Evolutionary conservation across 2,888 invertebrate genomes (phyloP).

Genomic region (Rhamphomyia laevipes): DNA sequence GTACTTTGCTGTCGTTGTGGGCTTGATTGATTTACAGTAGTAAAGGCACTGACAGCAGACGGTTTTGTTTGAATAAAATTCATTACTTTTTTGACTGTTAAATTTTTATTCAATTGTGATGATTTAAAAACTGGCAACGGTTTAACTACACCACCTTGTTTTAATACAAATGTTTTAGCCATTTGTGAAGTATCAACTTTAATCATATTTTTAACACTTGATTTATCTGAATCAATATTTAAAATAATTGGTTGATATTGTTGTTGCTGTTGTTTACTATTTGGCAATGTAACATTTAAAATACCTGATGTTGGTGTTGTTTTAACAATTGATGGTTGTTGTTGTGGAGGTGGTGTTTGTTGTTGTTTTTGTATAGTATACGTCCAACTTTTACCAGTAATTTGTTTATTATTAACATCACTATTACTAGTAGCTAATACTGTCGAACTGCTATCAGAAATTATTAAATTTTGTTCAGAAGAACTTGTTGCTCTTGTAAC

Average conservation of each 20-base stretch:
- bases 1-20: background rate
- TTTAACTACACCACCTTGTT: constrained; percentile 21
- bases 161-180: constrained; percentile 22
- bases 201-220: constrained; percentile 13
- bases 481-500: constrained; percentile 9
- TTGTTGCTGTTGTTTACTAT: background rate
- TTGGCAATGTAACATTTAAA: background rate
- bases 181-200: constrained; percentile 12
- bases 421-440: background rate
- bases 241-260: constrained; percentile 16
- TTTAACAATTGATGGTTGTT: background rate
- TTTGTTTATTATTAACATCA: no score
- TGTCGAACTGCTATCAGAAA: background rate
- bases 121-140: constrained; percentile 20
- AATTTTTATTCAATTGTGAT: constrained; percentile 24
- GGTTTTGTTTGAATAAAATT: constrained; percentile 17
- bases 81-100: constrained; percentile 27
- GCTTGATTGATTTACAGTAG: background rate
- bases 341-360: background rate
- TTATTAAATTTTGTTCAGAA: background rate
- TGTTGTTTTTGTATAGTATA: no score
- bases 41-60: background rate
- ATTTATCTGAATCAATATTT: constrained; percentile 14
- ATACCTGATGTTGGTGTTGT: constrained; percentile 6
- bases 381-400: no score